These are phyloP conservation scores for Heliconius congener DNA, from an alignment of 1,140 invertebrate species.

Conservation along the genomic window DNA sequence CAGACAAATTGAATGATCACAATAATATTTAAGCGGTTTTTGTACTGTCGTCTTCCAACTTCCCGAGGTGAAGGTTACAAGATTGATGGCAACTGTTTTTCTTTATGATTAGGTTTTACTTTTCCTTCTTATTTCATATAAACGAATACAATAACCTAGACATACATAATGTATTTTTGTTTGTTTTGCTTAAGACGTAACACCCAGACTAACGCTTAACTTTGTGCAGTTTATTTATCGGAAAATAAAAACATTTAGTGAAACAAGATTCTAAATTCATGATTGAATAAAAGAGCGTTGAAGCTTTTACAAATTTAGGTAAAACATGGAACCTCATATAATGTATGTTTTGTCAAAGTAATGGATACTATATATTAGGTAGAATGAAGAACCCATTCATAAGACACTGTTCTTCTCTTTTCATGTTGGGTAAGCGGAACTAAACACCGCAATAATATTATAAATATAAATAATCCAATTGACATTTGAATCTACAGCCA, in stretches of 20 bases:
- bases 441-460: no score
- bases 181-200: no score
- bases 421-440: no score
- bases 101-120: conserved; percentile 9
- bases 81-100: conserved; percentile 12
- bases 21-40: not conserved
- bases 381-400: not conserved
- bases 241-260: no score
- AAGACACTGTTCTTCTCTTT: not conserved
- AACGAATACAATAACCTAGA: no score
- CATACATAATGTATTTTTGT: no score
- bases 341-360: not conserved
- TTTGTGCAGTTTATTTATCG: no score
- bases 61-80: conserved; percentile 2
- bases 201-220: no score
- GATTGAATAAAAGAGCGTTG: no score
- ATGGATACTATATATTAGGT: not conserved
- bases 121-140: not conserved
- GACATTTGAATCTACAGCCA: not conserved
- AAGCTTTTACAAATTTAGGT: not conserved
- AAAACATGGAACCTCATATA: not conserved
- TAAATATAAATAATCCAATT: not conserved
- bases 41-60: conserved; percentile 14
- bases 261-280: not conserved
- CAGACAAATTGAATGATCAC: not conserved